Percentiles rank a stretch among this genome's conserved stretches.
Conservation (phyloP, 37 sponge, comb jelly and placozoan genomes). For the Axinella damicornis region DNA sequence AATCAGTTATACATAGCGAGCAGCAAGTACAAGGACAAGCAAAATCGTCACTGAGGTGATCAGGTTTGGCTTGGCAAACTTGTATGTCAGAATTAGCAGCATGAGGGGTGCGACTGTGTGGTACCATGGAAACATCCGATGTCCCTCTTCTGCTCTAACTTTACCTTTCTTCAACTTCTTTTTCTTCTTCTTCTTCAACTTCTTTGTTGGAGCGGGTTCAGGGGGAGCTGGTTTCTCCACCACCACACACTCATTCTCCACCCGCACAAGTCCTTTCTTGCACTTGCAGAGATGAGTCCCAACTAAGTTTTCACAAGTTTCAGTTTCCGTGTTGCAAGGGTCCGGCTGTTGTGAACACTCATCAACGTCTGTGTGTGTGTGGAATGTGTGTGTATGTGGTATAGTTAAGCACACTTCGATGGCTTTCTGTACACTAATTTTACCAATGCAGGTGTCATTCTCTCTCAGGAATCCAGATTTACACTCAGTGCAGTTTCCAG, state of each 20-base stretch:
- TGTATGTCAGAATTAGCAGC: constrained; percentile 19
- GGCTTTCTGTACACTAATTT: too few relatives aligned
- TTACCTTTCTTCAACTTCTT: constrained; percentile 22
- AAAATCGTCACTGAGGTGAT: constrained; percentile 26
- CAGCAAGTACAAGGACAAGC: constrained; percentile 3
- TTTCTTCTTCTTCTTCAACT: constrained; percentile 45
- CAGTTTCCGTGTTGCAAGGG: constrained; percentile 70
- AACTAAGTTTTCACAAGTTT: constrained; percentile 62
- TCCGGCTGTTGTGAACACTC: constrained; percentile 44
- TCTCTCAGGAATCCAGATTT: constrained; percentile 67
- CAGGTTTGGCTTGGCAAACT: constrained; percentile 46
- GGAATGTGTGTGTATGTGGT: constrained; percentile 9
- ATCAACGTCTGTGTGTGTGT: constrained; percentile 52
- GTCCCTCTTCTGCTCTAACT: constrained; percentile 1
- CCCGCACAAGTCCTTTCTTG: constrained; percentile 53
- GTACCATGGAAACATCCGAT: constrained; percentile 58
- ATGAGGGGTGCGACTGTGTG: constrained; percentile 42
- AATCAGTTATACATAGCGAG: too few relatives aligned
- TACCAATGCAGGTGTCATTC: constrained; percentile 77
- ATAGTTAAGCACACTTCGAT: too few relatives aligned
- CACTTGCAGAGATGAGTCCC: constrained; percentile 85
- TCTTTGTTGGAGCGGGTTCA: neutral
- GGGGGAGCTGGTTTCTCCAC: constrained; percentile 10
- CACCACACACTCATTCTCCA: constrained; percentile 69
- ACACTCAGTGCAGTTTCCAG: constrained; percentile 71